Evolutionary conservation across 2,113 vertebrate genomes (phyloP), one percentile per base, ranked within the genome.

Genomic region (Sinosuthora webbiana): DNA sequence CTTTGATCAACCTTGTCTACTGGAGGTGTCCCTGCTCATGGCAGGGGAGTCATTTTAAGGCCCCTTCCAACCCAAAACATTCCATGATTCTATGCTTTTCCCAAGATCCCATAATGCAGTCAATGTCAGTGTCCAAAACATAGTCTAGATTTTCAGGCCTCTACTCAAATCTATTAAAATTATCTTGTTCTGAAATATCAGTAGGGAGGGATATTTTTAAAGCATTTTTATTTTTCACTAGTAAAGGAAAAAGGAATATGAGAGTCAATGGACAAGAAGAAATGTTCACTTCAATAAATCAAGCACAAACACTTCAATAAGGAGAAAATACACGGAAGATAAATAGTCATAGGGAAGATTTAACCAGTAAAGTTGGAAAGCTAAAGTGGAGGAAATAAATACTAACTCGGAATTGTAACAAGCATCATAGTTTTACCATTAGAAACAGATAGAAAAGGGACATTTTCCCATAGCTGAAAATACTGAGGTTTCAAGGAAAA

Each of bases 271-370:
- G 70, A 23, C 28, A 62, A 37, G 30, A 63, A 90, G 20, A 87
- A 87, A 76, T 11, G 28, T n/a, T 64, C 2, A 5, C 25, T 63
- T 83, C 41, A 47, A 25, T 60, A 87, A 86, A 56, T 45, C 14
- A 68, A 65, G n/a, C 7, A 53, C 21, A 35, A 87, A 39, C 8
- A 30, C 5, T 65, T 55, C 30, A 64, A 21, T 33, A 33, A 45
- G 3, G 10, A 75, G 55, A 90, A 75, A 70, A 81, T 6, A 52
- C 0, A 6, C 0, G 0, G 16, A 47, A 80, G 17, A 59, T 9
- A 64, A 50, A 53, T 5, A 39, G 18, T 20, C 28, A 70, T 28
- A n/a, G 28, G 10, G 5, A 45, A 23, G 3, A 23, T 41, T 73
- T 56, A 56, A 52, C 27, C 15, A 83, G 28, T 79, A 76, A 85